These are phyloP conservation scores for Lissonota sp. DNA, from an alignment of 2,888 invertebrate genomes.

Conservation along the genomic window DNA sequence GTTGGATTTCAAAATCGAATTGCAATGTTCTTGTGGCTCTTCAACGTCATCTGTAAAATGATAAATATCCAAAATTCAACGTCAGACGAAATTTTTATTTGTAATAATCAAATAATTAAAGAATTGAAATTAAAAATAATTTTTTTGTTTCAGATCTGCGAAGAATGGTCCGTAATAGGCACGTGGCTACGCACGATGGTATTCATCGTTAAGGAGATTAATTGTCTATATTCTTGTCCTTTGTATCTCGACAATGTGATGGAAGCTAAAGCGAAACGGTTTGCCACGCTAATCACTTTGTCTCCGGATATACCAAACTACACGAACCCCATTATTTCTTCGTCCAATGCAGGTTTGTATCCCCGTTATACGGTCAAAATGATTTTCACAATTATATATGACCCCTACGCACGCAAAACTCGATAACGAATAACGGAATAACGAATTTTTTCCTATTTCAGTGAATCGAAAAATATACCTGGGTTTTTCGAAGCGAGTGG, in stretches of 20 bases:
- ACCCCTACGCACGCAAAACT: too few relatives aligned
- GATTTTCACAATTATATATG: too few relatives aligned
- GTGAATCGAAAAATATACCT: background rate
- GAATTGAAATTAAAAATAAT: background rate
- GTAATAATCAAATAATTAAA: too few relatives aligned
- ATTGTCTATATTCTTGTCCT: conserved; percentile 19
- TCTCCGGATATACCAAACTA: conserved; percentile 31
- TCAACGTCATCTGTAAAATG: conserved; percentile 37
- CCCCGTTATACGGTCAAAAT: conserved; percentile 25
- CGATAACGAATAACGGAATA: background rate
- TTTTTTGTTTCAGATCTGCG: background rate
- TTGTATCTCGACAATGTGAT: conserved; percentile 19
- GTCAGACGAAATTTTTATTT: background rate
- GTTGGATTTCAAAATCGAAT: background rate
- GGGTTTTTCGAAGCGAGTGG: background rate
- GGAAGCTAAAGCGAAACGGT: conserved; percentile 29
- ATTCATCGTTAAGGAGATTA: conserved; percentile 15
- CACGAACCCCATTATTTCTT: background rate
- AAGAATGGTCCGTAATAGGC: background rate
- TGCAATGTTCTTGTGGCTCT: conserved; percentile 5
- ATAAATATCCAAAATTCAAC: background rate
- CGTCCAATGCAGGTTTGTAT: background rate
- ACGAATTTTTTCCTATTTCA: background rate
- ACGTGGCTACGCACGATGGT: background rate
- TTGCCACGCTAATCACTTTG: conserved; percentile 43